Percentiles rank a stretch among this genome's conserved stretches.
Conservation (phyloP, 2,797 vertebrate species). For the Sebastes jordani region DNA sequence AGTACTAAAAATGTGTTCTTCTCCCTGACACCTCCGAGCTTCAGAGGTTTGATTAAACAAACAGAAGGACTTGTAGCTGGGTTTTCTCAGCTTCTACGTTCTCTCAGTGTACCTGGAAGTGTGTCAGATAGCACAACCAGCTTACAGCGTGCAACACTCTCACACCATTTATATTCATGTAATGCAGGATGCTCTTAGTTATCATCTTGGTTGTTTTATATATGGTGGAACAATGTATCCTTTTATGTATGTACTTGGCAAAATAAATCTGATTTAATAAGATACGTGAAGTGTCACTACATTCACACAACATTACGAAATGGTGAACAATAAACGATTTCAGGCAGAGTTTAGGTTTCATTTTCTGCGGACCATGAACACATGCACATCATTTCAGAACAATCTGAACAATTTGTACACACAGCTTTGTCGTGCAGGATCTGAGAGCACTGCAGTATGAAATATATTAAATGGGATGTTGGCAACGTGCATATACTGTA, state of each 20-base stretch:
- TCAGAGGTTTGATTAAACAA: neutral
- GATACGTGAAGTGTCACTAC: neutral
- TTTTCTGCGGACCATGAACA: neutral
- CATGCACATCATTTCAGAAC: neutral
- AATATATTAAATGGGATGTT: neutral
- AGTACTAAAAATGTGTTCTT: neutral
- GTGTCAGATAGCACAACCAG: too few species aligned
- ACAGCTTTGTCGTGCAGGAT: neutral
- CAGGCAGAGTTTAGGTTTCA: neutral
- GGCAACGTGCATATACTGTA: neutral
- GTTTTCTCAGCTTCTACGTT: too few species aligned
- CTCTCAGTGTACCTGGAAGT: too few species aligned
- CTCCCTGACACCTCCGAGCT: neutral
- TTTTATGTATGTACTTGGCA: too few species aligned
- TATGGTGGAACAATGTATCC: too few species aligned
- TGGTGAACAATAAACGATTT: neutral
- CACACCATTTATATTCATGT: neutral
- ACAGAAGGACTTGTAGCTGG: neutral
- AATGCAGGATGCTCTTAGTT: neutral
- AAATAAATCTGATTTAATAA: too few species aligned
- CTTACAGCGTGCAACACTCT: neutral
- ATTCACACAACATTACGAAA: neutral
- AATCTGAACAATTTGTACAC: neutral
- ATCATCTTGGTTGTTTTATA: too few species aligned
- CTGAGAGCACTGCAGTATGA: neutral